Evolutionary conservation across 2,888 invertebrate species (phyloP).

Genomic region (Nesidiocoris tenuis): DNA sequence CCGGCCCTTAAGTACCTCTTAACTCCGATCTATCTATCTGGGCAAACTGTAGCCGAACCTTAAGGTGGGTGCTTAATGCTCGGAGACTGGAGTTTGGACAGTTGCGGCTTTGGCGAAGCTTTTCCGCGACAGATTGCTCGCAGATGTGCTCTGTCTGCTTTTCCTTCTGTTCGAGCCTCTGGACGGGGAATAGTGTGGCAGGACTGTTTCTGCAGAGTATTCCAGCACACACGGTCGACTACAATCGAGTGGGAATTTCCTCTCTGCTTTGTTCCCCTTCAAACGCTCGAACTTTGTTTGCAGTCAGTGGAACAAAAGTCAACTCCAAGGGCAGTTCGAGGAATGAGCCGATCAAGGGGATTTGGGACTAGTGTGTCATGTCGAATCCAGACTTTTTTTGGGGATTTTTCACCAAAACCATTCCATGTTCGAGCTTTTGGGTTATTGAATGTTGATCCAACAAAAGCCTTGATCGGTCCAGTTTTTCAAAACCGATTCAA

Average conservation of each 20-base stretch:
- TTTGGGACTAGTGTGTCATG: no score
- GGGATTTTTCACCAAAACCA: no score
- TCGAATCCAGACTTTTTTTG: no score
- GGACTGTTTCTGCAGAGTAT: neutral
- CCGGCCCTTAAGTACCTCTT: neutral
- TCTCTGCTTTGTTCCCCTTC: no score
- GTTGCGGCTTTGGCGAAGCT: slow-evolving; percentile 14
- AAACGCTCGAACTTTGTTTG: no score
- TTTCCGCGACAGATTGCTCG: slow-evolving; percentile 8
- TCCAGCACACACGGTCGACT: neutral
- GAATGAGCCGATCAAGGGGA: neutral
- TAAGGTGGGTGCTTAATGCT: slow-evolving; percentile 10
- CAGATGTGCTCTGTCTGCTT: neutral
- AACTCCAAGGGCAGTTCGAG: neutral
- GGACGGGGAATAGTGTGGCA: neutral
- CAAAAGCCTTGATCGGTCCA: no score
- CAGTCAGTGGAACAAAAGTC: no score
- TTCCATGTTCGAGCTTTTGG: no score
- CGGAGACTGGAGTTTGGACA: slow-evolving; percentile 6
- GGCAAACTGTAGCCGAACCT: neutral
- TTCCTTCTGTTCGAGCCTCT: no score
- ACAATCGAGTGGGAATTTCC: neutral
- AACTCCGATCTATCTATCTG: neutral
- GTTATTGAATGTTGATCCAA: no score
- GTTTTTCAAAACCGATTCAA: no score